Percentiles rank a stretch among this genome's conserved stretches.
phyloP scores from a whole-genome alignment of 2,113 vertebrate species.

The Sciurus niger region DNA sequence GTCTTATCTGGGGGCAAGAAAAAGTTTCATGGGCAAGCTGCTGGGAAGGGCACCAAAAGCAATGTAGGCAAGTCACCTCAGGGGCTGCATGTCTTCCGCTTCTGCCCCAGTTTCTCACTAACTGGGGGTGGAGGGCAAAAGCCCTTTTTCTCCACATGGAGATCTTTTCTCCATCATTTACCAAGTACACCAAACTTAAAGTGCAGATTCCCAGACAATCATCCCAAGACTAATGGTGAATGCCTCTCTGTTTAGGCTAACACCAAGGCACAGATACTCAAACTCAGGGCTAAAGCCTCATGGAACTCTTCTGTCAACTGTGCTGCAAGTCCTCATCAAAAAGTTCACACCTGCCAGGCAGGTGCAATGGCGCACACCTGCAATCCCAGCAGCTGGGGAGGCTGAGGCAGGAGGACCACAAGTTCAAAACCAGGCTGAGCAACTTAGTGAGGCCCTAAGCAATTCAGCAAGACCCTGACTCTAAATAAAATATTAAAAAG shows the following conservation, averaged over 20 bases:
- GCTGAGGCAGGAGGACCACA: too few relatives aligned
- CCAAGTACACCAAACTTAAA: constrained; percentile 44
- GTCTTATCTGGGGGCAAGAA: constrained; percentile 93
- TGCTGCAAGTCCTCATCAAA: not conserved
- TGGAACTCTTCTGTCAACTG: not conserved
- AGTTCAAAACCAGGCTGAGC: too few relatives aligned
- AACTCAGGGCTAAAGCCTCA: not conserved
- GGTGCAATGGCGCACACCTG: too few relatives aligned
- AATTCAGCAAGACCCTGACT: too few relatives aligned
- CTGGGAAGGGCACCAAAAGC: not conserved
- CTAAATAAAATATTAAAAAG: too few relatives aligned
- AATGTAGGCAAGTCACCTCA: not conserved
- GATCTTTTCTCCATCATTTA: not conserved
- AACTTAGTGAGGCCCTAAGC: too few relatives aligned
- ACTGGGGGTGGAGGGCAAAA: not conserved
- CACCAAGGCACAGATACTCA: not conserved
- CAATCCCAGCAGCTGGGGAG: too few relatives aligned
- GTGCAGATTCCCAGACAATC: not conserved
- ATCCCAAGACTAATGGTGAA: not conserved
- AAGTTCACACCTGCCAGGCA: not conserved
- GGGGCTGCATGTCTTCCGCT: not conserved
- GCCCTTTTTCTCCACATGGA: not conserved
- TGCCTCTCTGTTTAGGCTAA: not conserved
- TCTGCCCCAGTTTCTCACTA: not conserved
- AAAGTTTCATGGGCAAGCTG: not conserved